Evolutionary conservation across 2,888 invertebrate genomes (phyloP).

Genomic region (Hemicrepidius hirtus): DNA sequence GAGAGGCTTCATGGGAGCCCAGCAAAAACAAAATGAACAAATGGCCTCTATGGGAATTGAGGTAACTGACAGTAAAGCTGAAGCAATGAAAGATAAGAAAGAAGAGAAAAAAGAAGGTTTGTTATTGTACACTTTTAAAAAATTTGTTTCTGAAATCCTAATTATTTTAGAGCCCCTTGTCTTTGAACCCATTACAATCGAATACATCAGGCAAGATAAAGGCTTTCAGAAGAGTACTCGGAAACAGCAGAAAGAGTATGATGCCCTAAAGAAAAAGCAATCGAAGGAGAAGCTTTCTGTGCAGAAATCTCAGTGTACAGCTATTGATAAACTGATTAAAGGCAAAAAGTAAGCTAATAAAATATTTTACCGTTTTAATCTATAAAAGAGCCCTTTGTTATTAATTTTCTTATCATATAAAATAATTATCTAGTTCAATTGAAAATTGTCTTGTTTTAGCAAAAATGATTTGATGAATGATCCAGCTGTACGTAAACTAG

Average conservation of each 20-base stretch:
- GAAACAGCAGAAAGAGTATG: constrained; percentile 97
- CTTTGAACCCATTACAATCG: constrained; percentile 93
- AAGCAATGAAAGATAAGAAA: constrained; percentile 78
- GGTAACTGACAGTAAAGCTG: constrained; percentile 71
- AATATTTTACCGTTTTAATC: too few species aligned
- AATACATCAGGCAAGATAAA: constrained; percentile 90
- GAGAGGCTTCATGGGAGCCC: constrained; percentile 90
- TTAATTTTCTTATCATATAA: too few species aligned
- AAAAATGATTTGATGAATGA: constrained; percentile 88
- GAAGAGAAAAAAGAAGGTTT: constrained; percentile 84
- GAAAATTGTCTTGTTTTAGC: constrained; percentile 71
- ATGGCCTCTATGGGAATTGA: constrained; percentile 98
- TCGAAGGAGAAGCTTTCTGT: constrained; percentile 92
- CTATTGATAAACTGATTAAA: constrained; percentile 95
- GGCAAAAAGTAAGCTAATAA: constrained; percentile 84
- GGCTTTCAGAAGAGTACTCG: constrained; percentile 93
- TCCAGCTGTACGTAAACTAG: constrained; percentile 85
- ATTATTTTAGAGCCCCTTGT: constrained; percentile 78
- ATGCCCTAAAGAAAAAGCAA: constrained; percentile 93
- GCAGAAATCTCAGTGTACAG: constrained; percentile 93
- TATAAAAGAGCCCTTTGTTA: too few species aligned
- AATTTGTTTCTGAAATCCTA: constrained; percentile 3
- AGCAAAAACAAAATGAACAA: constrained; percentile 90
- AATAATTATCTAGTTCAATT: too few species aligned
- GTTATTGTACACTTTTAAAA: neutral